Percentiles rank a stretch among this genome's conserved stretches.
Evolutionary conservation across 2,113 vertebrate genomes (phyloP).

Genomic region (Rattus norvegicus): DNA sequence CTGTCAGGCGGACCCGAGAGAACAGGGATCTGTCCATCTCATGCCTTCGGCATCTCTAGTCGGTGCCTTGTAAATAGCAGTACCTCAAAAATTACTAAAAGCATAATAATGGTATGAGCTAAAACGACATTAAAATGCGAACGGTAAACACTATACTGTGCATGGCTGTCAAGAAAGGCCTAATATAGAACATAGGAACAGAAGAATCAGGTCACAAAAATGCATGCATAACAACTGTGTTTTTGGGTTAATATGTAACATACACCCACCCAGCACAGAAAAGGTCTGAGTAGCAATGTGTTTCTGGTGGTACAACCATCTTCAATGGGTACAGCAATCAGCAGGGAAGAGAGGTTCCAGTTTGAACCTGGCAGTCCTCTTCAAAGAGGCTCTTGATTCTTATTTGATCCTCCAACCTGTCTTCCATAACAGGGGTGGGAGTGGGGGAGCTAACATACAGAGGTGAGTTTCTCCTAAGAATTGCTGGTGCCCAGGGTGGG

Average conservation of each 20-base stretch:
- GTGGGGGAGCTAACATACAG: background rate
- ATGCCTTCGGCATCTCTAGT: background rate
- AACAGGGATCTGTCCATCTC: background rate
- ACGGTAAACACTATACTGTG: background rate
- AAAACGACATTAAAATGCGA: background rate
- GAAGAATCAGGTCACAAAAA: conserved; percentile 1
- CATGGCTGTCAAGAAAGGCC: conserved; percentile 11
- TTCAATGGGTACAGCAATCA: background rate
- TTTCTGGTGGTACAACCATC: background rate
- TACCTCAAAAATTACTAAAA: background rate
- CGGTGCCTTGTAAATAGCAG: background rate
- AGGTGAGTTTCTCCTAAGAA: background rate
- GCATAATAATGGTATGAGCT: background rate
- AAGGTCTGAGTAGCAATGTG: background rate
- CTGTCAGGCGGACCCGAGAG: background rate
- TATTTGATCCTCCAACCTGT: background rate
- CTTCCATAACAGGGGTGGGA: background rate
- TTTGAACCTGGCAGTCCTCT: background rate
- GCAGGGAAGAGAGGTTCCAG: too few species aligned
- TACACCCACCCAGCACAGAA: background rate
- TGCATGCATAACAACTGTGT: background rate
- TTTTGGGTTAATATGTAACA: background rate
- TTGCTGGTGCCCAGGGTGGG: rapidly evolving
- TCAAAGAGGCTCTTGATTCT: background rate
- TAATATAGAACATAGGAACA: background rate